Evolutionary conservation across 2,113 vertebrate genomes (phyloP), one percentile per base, ranked within the genome.

Genomic region (Lepisosteus osseus): DNA sequence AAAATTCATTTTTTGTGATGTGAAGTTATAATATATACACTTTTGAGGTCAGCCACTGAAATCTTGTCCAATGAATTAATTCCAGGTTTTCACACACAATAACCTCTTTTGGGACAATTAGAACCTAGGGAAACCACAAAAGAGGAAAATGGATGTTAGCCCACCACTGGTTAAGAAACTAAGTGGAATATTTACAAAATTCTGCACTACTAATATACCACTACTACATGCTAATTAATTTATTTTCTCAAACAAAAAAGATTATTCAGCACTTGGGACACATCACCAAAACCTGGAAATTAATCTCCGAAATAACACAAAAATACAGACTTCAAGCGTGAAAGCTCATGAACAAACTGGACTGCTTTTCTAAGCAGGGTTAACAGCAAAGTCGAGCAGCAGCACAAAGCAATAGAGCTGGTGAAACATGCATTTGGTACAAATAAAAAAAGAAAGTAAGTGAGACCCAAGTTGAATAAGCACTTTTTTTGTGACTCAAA

Each of bases 31-130:
- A 29, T 74, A 71, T 77, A 77, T 66, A 84, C 78, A 71, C 51
- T 73, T 72, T 79, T 81, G 85, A 78, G 79, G 5, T 71, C 65
- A 68, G 47, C 59, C 73, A 65, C 67, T 72, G 63, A 3, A 57
- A 72, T 64, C 74, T 72, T 74, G 83, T 83, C 81, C 75, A 78
- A 44, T 76, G 83, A 83, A 86, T 86, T 17, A 84, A 82, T 78
- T 61, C 82, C 86, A 87, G 84, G 83, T 72, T 78, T 84, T 86
- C 83, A 70, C 86, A 86, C 84, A 76, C 65, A 83, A 69, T 84
- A 83, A 85, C 81, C 12, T 47, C 14, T 54, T 43, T 78, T 65
- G 45, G 54, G 57, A 77, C 0, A 6, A 59, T 70, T 59, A 70
- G 5, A 9, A 61, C 40, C 29, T 54, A 47, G 40, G 64, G 12